Evolutionary conservation across 2,113 vertebrate species (phyloP), one percentile per base, ranked within the genome.

Genomic region (Synodontis membranacea): DNA sequence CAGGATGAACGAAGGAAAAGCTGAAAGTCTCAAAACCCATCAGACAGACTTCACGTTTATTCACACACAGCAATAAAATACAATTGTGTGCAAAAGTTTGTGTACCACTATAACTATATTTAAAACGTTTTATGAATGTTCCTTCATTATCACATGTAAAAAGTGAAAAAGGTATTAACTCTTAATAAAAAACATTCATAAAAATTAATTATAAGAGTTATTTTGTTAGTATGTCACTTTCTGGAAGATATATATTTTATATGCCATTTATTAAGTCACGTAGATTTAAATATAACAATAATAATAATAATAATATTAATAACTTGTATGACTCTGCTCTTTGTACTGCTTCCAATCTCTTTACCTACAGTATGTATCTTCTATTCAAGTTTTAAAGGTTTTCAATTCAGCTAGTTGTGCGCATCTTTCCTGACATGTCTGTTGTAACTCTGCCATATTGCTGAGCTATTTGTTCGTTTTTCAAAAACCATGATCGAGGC

Each of bases 21-120:
- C n/a, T 52, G 56, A 58, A 60, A 2, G 50, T 34, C 39, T 64
- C 31, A 54, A 15, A 31, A n/a, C 11, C 4, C 34, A 56, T 79
- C 28, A 88, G 46, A 87, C 56, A 80, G 31, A 85, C 46, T 42
- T 60, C 6, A 5, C 7, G 37, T 8, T n/a, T 8, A 8, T 31
- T 81, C 25, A 4, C 31, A 56, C 83, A 64, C 56, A 87, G 82
- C 90, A 86, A 88, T 82, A 88, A 89, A 88, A 90, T 31, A 28
- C 0, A 44, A 39, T 74, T 75, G 72, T 80, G 60, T 86, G 88
- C 87, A 90, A 88, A 48, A 8, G 17, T 78, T 78, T 79, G 46
- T 21, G n/a, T 34, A 79, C 15, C 46, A n/a, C n/a, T n/a, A n/a
- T n/a, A n/a, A n/a, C n/a, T n/a, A n/a, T n/a, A n/a, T n/a, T n/a